Percentiles rank a stretch among this genome's conserved stretches.
Evolutionary conservation across 2,888 invertebrate genomes (phyloP).

Genomic region (Mythimna ferrago): DNA sequence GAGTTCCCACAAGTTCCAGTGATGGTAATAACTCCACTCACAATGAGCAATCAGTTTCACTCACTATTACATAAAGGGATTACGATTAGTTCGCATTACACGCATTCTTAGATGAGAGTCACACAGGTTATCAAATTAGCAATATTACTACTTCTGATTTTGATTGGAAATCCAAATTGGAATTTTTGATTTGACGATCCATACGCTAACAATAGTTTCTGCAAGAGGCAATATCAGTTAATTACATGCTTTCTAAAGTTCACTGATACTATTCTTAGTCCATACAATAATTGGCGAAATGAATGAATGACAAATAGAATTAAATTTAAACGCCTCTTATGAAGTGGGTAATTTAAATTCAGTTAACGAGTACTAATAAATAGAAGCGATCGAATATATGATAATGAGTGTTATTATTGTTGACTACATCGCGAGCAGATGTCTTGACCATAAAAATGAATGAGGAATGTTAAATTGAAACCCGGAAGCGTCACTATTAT

Average conservation of each 20-base stretch:
- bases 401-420: constrained; percentile 72
- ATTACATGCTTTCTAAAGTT: constrained; percentile 55
- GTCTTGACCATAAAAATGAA: constrained; percentile 56
- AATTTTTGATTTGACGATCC: constrained; percentile 19
- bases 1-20: constrained; percentile 80
- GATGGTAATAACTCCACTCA: constrained; percentile 76
- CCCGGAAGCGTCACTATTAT: constrained; percentile 75
- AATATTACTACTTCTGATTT: constrained; percentile 31
- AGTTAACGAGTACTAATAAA: constrained; percentile 72
- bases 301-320: constrained; percentile 48
- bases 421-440: constrained; percentile 65
- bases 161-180: constrained; percentile 7
- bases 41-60: constrained; percentile 78
- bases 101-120: constrained; percentile 22
- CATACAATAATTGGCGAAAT: constrained; percentile 48
- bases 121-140: constrained; percentile 26
- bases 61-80: constrained; percentile 47
- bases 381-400: constrained; percentile 61
- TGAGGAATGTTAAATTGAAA: constrained; percentile 69
- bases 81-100: constrained; percentile 36
- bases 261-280: constrained; percentile 14
- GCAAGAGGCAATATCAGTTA: constrained; percentile 21
- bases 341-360: constrained; percentile 67
- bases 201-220: constrained; percentile 30
- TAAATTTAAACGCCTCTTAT: constrained; percentile 53